Evolutionary conservation across 2,888 invertebrate genomes (phyloP), one percentile per base, ranked within the genome.

Genomic region (Apodemia mormo): DNA sequence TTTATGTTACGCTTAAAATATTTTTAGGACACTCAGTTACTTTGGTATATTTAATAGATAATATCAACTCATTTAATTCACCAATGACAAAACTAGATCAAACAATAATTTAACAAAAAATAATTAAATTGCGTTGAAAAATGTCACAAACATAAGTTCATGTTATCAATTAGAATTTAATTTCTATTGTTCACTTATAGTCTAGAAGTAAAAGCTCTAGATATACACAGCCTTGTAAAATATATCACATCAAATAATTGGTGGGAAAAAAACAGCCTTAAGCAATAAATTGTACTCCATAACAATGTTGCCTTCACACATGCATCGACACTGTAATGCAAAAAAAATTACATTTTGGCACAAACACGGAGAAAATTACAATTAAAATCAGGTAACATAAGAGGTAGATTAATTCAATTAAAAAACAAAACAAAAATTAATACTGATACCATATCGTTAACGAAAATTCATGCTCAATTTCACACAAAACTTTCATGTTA

Each of bases 391-490:
- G 78, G 77, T 83, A 82, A 82, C 79, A 71, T 76, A 79, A 79
- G 83, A 85, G 84, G 85, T 86, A 85, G 82, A 82, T 80, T 72
- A 73, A 70, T 61, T 33, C 33, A 30, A 61, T 30, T 12, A 58
- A 2, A 10, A 30, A 70, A 49, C 49, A 49, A 54, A 52, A 65
- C 52, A 61, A 33, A 61, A 58, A 22, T 30, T 61, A 61, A 61
- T 61, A 58, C 58, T 58, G 58, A 58, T 58, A 30, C 29, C 30
- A 30, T 10, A 30, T 58, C 29, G 10, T 45, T 12, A 12, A 14
- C 45, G 4, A 2, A 5, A 45, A 45, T 4, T 12, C 45, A 12
- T 45, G 45, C 12, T 45, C 45, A 45, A 45, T 14, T 12, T 14
- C 3, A 45, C 45, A 45, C 45, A 14, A 45, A 45, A 45, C 43